Conservation (phyloP, 2,888 invertebrate genomes). For the Amphipyra berbera region DNA sequence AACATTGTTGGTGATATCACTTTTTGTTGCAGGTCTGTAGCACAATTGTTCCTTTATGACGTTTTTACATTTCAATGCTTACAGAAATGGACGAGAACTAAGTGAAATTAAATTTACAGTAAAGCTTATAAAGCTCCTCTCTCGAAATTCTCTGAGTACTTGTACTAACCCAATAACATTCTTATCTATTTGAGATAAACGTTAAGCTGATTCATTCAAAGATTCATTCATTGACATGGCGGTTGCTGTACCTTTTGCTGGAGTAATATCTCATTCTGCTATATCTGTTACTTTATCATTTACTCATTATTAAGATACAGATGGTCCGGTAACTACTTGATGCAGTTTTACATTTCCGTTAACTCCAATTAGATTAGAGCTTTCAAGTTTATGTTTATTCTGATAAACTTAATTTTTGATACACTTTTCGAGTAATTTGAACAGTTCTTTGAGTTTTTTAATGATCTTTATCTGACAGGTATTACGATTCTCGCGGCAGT, state of each 20-base stretch:
- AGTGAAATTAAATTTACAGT: not conserved
- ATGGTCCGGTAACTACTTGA: not conserved
- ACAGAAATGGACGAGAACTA: not conserved
- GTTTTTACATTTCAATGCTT: conserved; percentile 17
- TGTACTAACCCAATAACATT: conserved; percentile 2
- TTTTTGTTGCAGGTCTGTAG: conserved; percentile 53
- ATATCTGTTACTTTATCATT: conserved; percentile 10
- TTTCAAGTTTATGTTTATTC: conserved; percentile 18
- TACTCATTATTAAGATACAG: conserved; percentile 5
- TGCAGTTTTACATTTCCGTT: conserved; percentile 23
- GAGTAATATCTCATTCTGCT: conserved; percentile 6
- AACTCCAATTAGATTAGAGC: conserved; percentile 30
- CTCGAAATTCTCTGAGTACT: conserved; percentile 2
- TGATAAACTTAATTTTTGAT: conserved; percentile 9
- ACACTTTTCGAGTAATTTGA: conserved; percentile 10
- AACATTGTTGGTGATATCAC: conserved; percentile 62
- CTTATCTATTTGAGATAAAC: conserved; percentile 25
- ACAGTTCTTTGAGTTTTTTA: conserved; percentile 35
- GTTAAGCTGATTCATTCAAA: conserved; percentile 30
- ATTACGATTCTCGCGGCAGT: conserved; percentile 57
- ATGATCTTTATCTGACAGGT: conserved; percentile 59
- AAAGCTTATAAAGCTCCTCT: conserved; percentile 5
- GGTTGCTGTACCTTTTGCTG: conserved; percentile 15
- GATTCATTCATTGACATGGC: conserved; percentile 25
- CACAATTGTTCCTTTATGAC: conserved; percentile 36